Evolutionary conservation across 2,888 invertebrate genomes (phyloP).

Genomic region (Netelia melanura): DNA sequence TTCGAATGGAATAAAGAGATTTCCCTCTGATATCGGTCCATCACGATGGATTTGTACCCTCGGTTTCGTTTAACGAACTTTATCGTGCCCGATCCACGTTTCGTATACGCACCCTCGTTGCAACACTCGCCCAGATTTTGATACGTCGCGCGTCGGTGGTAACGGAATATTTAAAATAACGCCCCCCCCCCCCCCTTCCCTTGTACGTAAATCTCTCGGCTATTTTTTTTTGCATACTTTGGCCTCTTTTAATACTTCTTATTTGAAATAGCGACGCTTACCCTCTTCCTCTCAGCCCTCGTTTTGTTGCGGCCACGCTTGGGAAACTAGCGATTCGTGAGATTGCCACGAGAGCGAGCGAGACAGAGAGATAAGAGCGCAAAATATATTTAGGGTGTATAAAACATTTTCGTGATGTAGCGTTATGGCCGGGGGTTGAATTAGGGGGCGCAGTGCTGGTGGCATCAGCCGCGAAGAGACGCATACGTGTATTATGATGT

Average conservation of each 20-base stretch:
- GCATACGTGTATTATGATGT: background rate
- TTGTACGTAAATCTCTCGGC: background rate
- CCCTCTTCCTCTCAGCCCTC: background rate
- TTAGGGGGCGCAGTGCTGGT: constrained; percentile 52
- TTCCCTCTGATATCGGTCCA: too few relatives aligned
- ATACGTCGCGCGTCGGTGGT: background rate
- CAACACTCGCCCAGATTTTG: background rate
- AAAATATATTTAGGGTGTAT: constrained; percentile 62
- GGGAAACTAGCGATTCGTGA: background rate
- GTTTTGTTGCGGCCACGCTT: background rate
- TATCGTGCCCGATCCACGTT: background rate
- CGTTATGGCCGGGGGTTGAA: constrained; percentile 61
- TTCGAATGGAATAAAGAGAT: too few relatives aligned
- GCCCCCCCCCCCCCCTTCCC: background rate
- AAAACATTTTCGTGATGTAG: constrained; percentile 66
- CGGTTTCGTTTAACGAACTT: background rate
- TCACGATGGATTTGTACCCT: too few relatives aligned
- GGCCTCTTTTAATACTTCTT: constrained; percentile 1
- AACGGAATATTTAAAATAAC: background rate
- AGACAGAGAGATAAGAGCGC: constrained; percentile 42
- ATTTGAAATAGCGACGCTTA: background rate
- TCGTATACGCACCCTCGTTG: background rate
- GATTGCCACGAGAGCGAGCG: background rate
- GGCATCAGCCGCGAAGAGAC: constrained; percentile 34
- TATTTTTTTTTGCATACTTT: background rate